Evolutionary conservation across 2,797 vertebrate genomes (phyloP).

Genomic region (Todus mexicanus): DNA sequence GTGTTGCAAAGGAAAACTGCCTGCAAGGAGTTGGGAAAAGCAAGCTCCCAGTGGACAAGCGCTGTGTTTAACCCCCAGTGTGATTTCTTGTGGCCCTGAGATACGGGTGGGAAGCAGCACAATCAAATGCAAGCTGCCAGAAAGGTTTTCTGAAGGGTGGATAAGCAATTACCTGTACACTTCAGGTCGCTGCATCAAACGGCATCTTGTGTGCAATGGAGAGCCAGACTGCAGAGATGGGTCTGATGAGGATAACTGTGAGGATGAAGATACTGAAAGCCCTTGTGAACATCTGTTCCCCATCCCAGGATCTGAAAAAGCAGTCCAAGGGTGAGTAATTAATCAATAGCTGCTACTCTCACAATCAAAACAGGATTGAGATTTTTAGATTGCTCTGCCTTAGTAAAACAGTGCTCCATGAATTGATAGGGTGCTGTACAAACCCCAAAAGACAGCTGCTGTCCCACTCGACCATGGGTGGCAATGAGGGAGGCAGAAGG

Average conservation of each 20-base stretch:
- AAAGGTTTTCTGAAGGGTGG: background rate
- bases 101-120: background rate
- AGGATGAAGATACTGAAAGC: constrained; percentile 42
- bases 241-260: constrained; percentile 84
- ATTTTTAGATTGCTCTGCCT: background rate
- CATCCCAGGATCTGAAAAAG: constrained; percentile 82
- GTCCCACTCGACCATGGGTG: background rate
- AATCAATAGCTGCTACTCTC: background rate
- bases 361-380: background rate
- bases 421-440: background rate
- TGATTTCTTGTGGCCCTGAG: background rate
- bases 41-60: fast-evolving
- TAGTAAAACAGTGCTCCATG: background rate
- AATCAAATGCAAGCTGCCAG: background rate
- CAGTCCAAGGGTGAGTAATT: constrained; percentile 80
- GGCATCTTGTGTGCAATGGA: constrained; percentile 84
- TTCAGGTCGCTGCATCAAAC: constrained; percentile 88
- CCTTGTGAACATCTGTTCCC: constrained; percentile 78
- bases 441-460: background rate
- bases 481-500: background rate
- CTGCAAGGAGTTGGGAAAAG: background rate
- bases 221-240: constrained; percentile 83
- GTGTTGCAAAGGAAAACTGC: background rate
- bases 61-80: fast-evolving
- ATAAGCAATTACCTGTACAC: background rate